Base-by-base conservation (phyloP, 1,140 invertebrate species). In the Drosophila albomicans region DNA sequence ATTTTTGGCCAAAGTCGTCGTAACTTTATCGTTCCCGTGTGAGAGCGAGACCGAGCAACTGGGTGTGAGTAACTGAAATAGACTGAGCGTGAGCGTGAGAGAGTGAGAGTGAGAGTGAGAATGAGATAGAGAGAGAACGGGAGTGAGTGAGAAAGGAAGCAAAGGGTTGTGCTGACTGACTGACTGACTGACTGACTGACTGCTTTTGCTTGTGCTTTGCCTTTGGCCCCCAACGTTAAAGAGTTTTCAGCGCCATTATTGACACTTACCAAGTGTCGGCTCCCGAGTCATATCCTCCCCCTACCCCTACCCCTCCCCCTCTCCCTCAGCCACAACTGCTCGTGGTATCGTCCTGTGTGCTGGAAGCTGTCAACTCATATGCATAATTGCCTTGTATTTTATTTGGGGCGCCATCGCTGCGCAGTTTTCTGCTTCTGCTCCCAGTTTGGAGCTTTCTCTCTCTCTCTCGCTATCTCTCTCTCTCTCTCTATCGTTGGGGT, bases 1-100 rank as follows among this genome's bases (percentile, higher is more conserved):
- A 89, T 89, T 89, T 89, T 82, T 89, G 85, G 85, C 85, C 85
- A 89, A 89, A 89, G 75, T 87, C 82, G 71, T 87, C 82, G 82
- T 86, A 79, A 86, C 82, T 87, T 86, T 86, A 87, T 74, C 64
- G 81, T 41, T 13, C 59, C 56, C 57, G 63, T 51, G 58, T 46
- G 49, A 59, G 35, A 45, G 38, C 38, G 52, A 66, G 54, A 28
- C 45, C 38, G 58, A 20, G 35, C 13, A 20, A 52, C 48, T 46
- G 13, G 15, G 69, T 48, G 35, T 10, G 35, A 38, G 57, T 25
- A 25, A 43, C 48, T n/a, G 38, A 54, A 52, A 52, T 32, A 32
- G 30, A 32, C 30, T 32, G 32, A 54, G 62, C 8, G 56, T 32
- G 20, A 30, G 25, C 5, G 1, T 3, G 13, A 41, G n/a, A 35